Conservation (phyloP, 2,888 invertebrate species). For the Dorcus hopei region DNA sequence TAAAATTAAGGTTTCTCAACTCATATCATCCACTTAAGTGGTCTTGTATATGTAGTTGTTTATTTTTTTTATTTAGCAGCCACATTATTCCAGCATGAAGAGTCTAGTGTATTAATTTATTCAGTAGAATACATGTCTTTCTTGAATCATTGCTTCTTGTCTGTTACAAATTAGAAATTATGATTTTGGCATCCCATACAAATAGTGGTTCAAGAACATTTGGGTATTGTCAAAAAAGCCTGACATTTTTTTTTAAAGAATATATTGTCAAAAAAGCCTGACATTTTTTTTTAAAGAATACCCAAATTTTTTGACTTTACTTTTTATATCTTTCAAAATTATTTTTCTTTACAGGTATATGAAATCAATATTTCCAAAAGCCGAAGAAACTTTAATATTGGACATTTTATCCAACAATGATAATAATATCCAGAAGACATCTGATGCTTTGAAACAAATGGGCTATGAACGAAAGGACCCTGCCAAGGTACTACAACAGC, state of each 20-base stretch:
- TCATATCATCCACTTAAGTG: slow-evolving; percentile 5
- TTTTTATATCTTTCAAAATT: neutral
- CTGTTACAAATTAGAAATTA: too few relatives aligned
- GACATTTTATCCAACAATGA: slow-evolving; percentile 82
- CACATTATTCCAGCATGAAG: neutral
- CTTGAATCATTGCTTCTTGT: neutral
- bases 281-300: neutral
- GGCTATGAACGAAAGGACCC: slow-evolving; percentile 80
- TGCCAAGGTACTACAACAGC: slow-evolving; percentile 51
- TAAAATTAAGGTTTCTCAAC: slow-evolving; percentile 78
- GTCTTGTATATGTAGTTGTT: slow-evolving; percentile 10
- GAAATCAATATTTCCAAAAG: slow-evolving; percentile 87
- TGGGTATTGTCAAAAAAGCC: too few relatives aligned
- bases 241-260: too few relatives aligned
- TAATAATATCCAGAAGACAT: slow-evolving; percentile 86
- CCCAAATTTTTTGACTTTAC: neutral
- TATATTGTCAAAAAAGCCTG: too few relatives aligned
- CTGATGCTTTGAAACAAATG: slow-evolving; percentile 74
- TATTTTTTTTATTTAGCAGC: slow-evolving; percentile 4
- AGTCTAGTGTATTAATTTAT: neutral
- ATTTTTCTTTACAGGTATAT: slow-evolving; percentile 65
- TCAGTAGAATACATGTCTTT: neutral
- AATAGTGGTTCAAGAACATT: too few relatives aligned
- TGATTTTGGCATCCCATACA: too few relatives aligned
- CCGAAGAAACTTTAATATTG: slow-evolving; percentile 81